Percentiles rank a stretch among this genome's conserved stretches.
Evolutionary conservation across 1,140 invertebrate genomes (phyloP).

Genomic region (Agrypnia vestita): DNA sequence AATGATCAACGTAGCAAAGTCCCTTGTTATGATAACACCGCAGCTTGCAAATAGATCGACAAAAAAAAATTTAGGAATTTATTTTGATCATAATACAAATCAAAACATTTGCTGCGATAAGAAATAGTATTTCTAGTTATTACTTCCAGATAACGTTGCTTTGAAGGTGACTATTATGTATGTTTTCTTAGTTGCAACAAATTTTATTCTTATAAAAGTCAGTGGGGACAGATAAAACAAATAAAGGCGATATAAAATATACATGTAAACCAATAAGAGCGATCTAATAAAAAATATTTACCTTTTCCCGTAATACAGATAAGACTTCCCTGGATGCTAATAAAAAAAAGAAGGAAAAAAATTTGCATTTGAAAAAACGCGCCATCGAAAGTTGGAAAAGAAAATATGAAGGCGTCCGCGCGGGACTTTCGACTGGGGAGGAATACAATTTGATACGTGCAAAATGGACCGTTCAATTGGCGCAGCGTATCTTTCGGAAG

Average conservation of each 20-base stretch:
- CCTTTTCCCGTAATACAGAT: conserved; percentile 10
- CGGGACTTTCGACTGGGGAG: conserved; percentile 6
- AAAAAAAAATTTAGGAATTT: too few relatives aligned
- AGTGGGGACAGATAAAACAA: neutral
- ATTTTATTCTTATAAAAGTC: neutral
- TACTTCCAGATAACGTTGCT: too few relatives aligned
- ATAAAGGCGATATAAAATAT: conserved; percentile 33
- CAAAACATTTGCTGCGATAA: too few relatives aligned
- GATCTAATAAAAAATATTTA: conserved; percentile 31
- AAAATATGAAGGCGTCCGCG: conserved; percentile 18
- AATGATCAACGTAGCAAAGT: too few relatives aligned
- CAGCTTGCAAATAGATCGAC: too few relatives aligned
- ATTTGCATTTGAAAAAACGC: conserved; percentile 30
- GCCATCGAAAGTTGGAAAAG: neutral
- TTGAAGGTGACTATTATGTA: too few relatives aligned
- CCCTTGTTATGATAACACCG: too few relatives aligned
- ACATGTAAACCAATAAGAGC: conserved; percentile 32
- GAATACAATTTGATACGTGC: conserved; percentile 58
- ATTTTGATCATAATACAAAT: too few relatives aligned
- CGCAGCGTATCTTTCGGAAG: conserved; percentile 40
- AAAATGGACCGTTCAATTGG: conserved; percentile 60
- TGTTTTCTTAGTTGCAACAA: too few relatives aligned
- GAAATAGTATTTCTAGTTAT: too few relatives aligned
- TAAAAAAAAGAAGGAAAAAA: conserved; percentile 20
- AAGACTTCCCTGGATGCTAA: conserved; percentile 29